A percentile compares a stretch with the other conserved stretches of the same genome.
phyloP scores from a whole-genome alignment of 2,888 invertebrate species.

The Caradrina clavipalpis region DNA sequence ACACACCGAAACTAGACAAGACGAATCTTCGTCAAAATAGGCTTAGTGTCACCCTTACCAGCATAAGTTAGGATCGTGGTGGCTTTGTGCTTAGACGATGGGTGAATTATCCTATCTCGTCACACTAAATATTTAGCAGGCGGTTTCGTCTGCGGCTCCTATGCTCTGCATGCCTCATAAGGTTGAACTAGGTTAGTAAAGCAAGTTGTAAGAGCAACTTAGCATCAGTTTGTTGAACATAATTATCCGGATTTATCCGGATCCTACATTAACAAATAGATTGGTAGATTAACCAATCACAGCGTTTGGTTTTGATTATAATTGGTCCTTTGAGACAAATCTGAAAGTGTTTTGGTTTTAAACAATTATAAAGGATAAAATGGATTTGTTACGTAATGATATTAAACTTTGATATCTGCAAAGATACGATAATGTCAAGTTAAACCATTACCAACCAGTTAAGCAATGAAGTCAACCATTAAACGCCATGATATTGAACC shows the following conservation, averaged over 20 bases:
- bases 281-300: not conserved
- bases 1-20: not conserved
- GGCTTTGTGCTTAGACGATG: constrained; percentile 1
- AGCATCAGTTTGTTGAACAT: constrained; percentile 2
- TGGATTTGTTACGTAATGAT: not conserved
- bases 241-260: not conserved
- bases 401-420: not conserved
- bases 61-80: constrained; percentile 7
- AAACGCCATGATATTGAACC: not conserved
- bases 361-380: not conserved
- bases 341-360: not conserved
- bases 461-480: no score
- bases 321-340: not conserved
- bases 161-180: constrained; percentile 9
- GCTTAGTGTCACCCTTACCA: constrained; percentile 7
- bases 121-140: constrained; percentile 3
- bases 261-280: not conserved
- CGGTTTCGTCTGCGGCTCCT: constrained; percentile 11
- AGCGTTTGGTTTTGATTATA: no score
- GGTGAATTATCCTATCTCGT: constrained; percentile 12
- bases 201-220: constrained; percentile 3
- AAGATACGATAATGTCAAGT: no score
- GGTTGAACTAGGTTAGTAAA: constrained; percentile 22
- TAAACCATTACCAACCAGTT: no score
- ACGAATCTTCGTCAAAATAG: constrained; percentile 12